These are phyloP conservation scores for Parazoanthus atlanticus DNA, from an alignment of 92 coral and sea anemone genomes.

Conservation along the genomic window DNA sequence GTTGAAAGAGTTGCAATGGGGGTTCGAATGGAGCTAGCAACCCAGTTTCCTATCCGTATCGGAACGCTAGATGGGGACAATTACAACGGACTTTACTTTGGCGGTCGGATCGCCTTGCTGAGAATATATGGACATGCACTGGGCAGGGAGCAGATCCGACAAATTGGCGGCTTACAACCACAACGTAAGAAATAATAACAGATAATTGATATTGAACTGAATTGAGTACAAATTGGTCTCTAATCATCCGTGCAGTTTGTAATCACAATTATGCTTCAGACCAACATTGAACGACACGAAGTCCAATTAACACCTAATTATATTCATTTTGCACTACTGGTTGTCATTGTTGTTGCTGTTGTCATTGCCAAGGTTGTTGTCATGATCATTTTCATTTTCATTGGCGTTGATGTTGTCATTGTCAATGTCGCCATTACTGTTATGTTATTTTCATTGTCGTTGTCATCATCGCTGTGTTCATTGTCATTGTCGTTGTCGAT, in stretches of 20 bases:
- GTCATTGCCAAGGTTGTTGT: not conserved
- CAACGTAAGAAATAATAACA: not conserved
- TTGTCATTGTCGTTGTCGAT: not conserved
- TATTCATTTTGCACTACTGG: not conserved
- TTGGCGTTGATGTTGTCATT: not conserved
- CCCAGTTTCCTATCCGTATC: slow-evolving; percentile 61
- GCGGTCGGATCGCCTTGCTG: slow-evolving; percentile 63
- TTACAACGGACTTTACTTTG: slow-evolving; percentile 39
- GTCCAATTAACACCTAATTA: not conserved
- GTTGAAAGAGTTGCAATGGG: slow-evolving; percentile 64
- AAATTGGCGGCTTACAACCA: slow-evolving; percentile 55
- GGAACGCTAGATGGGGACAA: not conserved
- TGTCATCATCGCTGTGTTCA: too few relatives aligned
- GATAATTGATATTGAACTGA: not conserved
- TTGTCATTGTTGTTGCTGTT: too few relatives aligned
- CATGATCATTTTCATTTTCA: too few relatives aligned
- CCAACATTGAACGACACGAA: not conserved
- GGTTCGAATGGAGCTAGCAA: slow-evolving; percentile 59
- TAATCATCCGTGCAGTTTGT: too few relatives aligned
- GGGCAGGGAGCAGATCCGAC: slow-evolving; percentile 58
- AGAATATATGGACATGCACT: slow-evolving; percentile 65
- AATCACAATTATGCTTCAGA: too few relatives aligned
- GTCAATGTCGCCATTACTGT: not conserved
- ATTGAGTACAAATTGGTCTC: too few relatives aligned
- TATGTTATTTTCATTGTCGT: too few relatives aligned